Percentiles rank a stretch among this genome's conserved stretches.
Conservation (phyloP, 1,140 invertebrate genomes). For the Drosophila azteca region DNA sequence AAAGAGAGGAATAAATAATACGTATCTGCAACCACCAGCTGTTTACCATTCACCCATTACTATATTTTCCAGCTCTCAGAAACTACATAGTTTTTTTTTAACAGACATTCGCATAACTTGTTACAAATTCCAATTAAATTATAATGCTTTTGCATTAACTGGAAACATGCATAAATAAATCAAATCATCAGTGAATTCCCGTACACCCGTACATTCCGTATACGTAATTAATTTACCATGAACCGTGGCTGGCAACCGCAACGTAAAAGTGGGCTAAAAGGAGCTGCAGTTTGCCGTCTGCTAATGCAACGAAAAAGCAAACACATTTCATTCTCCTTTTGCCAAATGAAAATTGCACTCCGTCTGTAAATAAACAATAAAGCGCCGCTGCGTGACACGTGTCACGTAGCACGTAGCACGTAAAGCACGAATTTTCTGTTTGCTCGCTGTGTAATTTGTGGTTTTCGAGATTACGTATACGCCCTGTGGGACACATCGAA, state of each 20-base stretch:
- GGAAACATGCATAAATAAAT: slow-evolving; percentile 24
- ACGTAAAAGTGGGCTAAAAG: slow-evolving; percentile 4
- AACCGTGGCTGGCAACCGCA: slow-evolving; percentile 1
- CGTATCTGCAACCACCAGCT: background rate
- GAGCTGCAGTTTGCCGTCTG: slow-evolving; percentile 10
- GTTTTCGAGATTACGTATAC: slow-evolving; percentile 32
- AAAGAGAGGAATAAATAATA: background rate
- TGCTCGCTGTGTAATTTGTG: slow-evolving; percentile 42
- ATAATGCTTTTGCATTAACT: slow-evolving; percentile 3
- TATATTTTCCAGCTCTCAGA: too few relatives aligned
- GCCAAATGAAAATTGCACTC: slow-evolving; percentile 54
- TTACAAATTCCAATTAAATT: background rate
- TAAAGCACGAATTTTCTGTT: slow-evolving; percentile 41
- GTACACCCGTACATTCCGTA: slow-evolving; percentile 8
- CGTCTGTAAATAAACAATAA: slow-evolving; percentile 46
- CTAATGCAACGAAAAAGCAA: slow-evolving; percentile 35
- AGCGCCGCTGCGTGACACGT: slow-evolving; percentile 27
- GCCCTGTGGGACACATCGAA: slow-evolving; percentile 6
- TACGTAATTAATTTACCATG: slow-evolving; percentile 42
- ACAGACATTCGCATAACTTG: background rate
- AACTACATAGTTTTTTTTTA: too few relatives aligned
- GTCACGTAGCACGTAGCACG: slow-evolving; percentile 51
- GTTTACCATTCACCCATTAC: background rate
- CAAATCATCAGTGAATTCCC: slow-evolving; percentile 2
- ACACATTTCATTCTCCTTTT: slow-evolving; percentile 41